Base-by-base conservation (phyloP, 2,113 vertebrate species). In the Alligator sinensis region DNA sequence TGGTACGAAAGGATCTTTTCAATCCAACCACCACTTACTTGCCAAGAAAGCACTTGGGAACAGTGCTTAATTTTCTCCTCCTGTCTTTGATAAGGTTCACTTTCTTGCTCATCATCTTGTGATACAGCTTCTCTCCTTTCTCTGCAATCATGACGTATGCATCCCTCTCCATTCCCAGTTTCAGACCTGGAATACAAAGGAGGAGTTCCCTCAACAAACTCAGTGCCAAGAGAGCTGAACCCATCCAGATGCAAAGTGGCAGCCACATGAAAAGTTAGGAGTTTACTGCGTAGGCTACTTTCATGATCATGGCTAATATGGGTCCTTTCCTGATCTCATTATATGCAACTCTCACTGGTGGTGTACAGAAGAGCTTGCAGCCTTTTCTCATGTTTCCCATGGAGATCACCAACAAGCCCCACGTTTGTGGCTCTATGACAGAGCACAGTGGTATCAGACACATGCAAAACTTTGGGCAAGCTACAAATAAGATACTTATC, bases 1-100 rank as follows among this genome's bases (percentile, higher is more conserved):
- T 90, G 81, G 47, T 5, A 61, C 91, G 85, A 95, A 97, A 95
- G 57, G 80, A 38, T 27, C 86, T 92, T 95, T 96, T 95, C 90
- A 91, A 85, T 77, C 77, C 62, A 82, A 93, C 96, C 54, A 34
- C 30, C 89, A 99, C 99, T 99, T 98, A 99, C 99, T 99, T 99
- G 99, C 99, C 99, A 89, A 99, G 98, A 98, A 99, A 99, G 97
- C 99, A 99, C 97, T 99, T 99, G 97, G 99, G 99, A 93, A 99
- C 98, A 19, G 98, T 99, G 98, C 98, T 99, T 95, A 99, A 98
- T 97, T 99, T 99, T 95, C 99, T 98, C 91, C 99, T 98, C n/a
- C 99, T 97, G 79, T 99, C 99, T 97, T 99, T 99, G 94, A 99
- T 99, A 90, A 99, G 98, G 95, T 99, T 99, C 61, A 98, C 98